Base-by-base conservation (phyloP, 2,888 invertebrate genomes). In the Drosophila koepferae region DNA sequence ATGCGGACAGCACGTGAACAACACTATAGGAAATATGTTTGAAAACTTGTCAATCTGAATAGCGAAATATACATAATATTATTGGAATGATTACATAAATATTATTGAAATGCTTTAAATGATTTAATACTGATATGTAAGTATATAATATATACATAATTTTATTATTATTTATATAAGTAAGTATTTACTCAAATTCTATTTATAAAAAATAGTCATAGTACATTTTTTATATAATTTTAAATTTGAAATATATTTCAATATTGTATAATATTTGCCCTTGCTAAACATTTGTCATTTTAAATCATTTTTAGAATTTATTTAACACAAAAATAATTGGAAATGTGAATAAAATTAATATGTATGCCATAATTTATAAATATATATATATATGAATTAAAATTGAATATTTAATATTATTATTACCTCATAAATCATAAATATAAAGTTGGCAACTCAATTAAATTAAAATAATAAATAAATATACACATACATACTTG, bases 1-100 rank as follows among this genome's bases (percentile, higher is more conserved):
- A 87, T 58, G 87, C 65, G 31, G 46, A 12, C 34, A 56, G 51
- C 56, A 72, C 80, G 70, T 80, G 78, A 48, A 23, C 38, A 48
- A 23, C 44, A 41, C 5, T 36, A 14, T 40, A 18, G 20, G 2
- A 58, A 28, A 59, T 31, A 28, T 49, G 38, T 44, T 34, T 34
- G 12, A 20, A 28, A 46, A 46, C 20, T 10, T 62, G n/a, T 46
- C 28, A 38, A 40, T 20, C n/a, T 38, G 12, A 20, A 8, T 20
- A 28, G 62, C 8, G 38, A 16, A 18, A 12, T 9, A n/a, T n/a
- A n/a, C n/a, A n/a, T n/a, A n/a, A n/a, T n/a, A n/a, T n/a, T n/a
- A n/a, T n/a, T n/a, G n/a, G n/a, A n/a, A n/a, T n/a, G n/a, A n/a
- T n/a, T n/a, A 38, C 10, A 43, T n/a, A 34, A 36, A 59, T 61